Evolutionary conservation across 2,888 invertebrate genomes (phyloP), one percentile per base, ranked within the genome.

Genomic region (Desoria tigrina): DNA sequence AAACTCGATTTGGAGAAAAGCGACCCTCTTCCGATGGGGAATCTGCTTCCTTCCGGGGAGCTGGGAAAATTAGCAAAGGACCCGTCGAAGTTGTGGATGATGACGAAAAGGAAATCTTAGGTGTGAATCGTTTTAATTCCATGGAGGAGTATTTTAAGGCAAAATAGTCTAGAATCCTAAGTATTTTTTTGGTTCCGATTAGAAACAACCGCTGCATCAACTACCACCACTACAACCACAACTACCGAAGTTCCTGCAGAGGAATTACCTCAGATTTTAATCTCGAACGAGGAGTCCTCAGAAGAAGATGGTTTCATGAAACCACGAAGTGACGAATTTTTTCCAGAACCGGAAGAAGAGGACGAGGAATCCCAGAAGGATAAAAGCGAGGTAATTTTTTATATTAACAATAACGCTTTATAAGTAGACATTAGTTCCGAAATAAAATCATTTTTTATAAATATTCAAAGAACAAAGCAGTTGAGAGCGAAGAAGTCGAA

Each of bases 271-370:
- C 6, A 21, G 14, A 57, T 66, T 42, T 55, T 64, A 53, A 56
- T 63, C 39, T 71, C 73, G 23, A 65, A 60, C 24, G 69, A 72
- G 2, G 61, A 63, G 6, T 72, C 72, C 0, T 73, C 73, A 1
- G 76, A 76, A 51, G 73, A 73, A 57, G 72, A 67, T 55, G 57
- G 57, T 2, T 63, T 74, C 28, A 67, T 69, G 69, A 69, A 72
- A 49, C 69, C 73, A 11, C 65, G 74, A 27, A 74, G 74, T 57
- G 76, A 76, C 14, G 76, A 76, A 45, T 72, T 71, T 26, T 69
- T 72, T 63, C 67, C 69, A 2, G 74, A 74, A 11, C 65, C 65
- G 1, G 71, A 72, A 51, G 74, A 72, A 49, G 69, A 69, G n/a
- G 72, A 73, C 60, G 64, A 65, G 18, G 28, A 28, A 16, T n/a